Evolutionary conservation across 2,888 invertebrate species (phyloP).

Genomic region (Hyppa rectilinea): DNA sequence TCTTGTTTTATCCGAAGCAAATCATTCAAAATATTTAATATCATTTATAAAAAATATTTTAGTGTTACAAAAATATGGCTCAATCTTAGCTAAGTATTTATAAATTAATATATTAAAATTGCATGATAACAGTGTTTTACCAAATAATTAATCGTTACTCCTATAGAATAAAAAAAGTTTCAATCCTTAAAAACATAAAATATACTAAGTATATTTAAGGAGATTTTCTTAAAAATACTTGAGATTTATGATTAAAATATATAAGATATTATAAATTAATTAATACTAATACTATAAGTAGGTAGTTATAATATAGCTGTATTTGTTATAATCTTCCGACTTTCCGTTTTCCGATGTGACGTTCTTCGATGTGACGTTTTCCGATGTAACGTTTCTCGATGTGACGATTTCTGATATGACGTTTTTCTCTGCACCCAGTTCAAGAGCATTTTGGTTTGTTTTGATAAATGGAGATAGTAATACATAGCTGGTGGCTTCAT

Average conservation of each 20-base stretch:
- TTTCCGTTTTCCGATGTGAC: conserved; percentile 44
- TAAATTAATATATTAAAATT: neutral
- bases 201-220: neutral
- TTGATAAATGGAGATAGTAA: conserved; percentile 40
- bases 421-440: conserved; percentile 19
- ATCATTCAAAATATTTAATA: neutral
- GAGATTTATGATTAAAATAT: neutral
- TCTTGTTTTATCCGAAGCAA: neutral
- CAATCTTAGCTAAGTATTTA: neutral
- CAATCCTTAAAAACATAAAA: neutral
- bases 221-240: conserved; percentile 21
- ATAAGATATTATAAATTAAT: neutral
- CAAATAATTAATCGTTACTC: neutral
- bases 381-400: conserved; percentile 69
- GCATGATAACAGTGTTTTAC: neutral
- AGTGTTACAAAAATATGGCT: neutral
- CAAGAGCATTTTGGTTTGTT: conserved; percentile 24
- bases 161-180: neutral
- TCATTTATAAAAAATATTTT: neutral
- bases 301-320: conserved; percentile 85
- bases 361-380: too few relatives aligned
- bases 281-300: conserved; percentile 75
- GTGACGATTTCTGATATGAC: conserved; percentile 14
- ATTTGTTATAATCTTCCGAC: conserved; percentile 86
- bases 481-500: conserved; percentile 36